Percentiles rank a stretch among this genome's conserved stretches.
Conservation (phyloP, 2,113 vertebrate species). For the Beaufortia kweichowensis region DNA sequence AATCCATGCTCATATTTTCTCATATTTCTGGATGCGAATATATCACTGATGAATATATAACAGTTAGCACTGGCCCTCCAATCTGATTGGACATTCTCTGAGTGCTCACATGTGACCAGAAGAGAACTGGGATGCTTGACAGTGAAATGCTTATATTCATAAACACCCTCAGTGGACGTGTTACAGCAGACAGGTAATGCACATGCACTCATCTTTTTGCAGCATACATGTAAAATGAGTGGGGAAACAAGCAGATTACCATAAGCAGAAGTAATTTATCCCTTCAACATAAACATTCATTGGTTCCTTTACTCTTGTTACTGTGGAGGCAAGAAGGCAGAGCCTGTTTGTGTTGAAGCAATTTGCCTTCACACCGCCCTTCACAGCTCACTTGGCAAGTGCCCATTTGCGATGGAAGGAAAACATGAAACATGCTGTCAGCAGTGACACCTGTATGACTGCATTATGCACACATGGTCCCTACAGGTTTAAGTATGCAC, state of each 20-base stretch:
- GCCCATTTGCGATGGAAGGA: constrained; percentile 65
- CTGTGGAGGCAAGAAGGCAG: constrained; percentile 58
- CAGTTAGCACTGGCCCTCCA: no score
- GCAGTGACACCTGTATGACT: constrained; percentile 63
- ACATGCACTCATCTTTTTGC: no score
- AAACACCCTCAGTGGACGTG: no score
- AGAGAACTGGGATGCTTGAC: no score
- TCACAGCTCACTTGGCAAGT: constrained; percentile 72
- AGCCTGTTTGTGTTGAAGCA: constrained; percentile 63
- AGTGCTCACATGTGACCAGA: no score
- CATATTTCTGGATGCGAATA: no score
- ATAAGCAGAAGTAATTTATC: constrained; percentile 57
- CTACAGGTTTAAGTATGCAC: constrained; percentile 36
- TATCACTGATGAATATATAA: no score
- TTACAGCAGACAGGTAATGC: no score
- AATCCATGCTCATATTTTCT: no score
- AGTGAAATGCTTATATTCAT: no score
- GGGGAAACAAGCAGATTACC: constrained; percentile 60
- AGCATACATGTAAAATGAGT: constrained; percentile 74
- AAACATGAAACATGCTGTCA: constrained; percentile 53
- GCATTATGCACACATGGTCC: constrained; percentile 49
- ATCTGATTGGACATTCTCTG: no score
- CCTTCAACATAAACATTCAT: constrained; percentile 56
- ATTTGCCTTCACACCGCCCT: constrained; percentile 77
- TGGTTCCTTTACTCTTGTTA: constrained; percentile 66